A percentile compares a stretch with the other conserved stretches of the same genome.
Conservation (phyloP, 2,113 vertebrate species). For the Gopherus evgoodei region DNA sequence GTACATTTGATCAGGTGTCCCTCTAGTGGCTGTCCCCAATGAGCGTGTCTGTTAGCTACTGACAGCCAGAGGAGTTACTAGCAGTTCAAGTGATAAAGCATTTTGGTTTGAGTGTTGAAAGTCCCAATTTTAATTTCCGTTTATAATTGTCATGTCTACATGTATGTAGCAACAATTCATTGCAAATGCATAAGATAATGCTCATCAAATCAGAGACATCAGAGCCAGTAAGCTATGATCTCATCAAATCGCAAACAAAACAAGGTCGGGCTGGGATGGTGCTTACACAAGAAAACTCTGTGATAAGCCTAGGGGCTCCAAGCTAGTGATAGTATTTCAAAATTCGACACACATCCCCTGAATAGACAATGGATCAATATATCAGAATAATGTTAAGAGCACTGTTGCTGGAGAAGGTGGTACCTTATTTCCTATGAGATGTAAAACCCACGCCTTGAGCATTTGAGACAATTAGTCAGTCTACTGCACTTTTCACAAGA, state of each 20-base stretch:
- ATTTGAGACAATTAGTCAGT: neutral
- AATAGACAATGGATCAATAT: neutral
- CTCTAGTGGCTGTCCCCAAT: neutral
- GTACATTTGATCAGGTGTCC: neutral
- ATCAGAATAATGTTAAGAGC: neutral
- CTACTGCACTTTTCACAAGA: neutral
- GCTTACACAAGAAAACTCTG: neutral
- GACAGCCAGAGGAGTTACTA: neutral
- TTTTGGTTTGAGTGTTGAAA: neutral
- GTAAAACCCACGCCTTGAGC: neutral
- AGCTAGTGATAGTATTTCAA: neutral
- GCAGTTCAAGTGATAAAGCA: neutral
- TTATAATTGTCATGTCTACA: neutral
- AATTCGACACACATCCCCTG: neutral
- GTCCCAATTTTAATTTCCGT: neutral
- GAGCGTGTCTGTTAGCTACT: neutral
- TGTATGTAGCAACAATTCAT: neutral
- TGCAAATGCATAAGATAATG: neutral
- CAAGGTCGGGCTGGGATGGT: neutral
- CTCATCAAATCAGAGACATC: neutral
- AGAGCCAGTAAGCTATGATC: neutral
- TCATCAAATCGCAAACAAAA: neutral
- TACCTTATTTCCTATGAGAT: neutral
- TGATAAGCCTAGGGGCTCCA: neutral
- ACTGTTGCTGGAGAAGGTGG: neutral